These are phyloP conservation scores for Mormyrops boulengeri DNA, from an alignment of 2,797 vertebrate genomes.

Conservation along the genomic window DNA sequence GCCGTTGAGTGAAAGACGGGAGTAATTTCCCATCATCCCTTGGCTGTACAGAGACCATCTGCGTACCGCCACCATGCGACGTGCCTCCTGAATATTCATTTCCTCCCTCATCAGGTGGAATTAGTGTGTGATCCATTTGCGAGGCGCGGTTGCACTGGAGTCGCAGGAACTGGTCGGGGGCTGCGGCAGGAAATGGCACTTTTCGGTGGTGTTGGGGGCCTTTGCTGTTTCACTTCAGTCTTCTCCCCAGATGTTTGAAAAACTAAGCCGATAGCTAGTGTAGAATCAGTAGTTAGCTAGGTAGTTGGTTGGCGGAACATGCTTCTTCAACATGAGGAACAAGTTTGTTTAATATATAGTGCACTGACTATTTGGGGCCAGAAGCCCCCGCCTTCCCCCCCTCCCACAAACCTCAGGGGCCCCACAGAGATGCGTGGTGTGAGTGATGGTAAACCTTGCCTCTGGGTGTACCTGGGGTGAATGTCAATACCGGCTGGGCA, in stretches of 20 bases:
- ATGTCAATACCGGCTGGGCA: background rate
- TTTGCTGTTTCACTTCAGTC: background rate
- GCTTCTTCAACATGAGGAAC: background rate
- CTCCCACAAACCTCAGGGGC: background rate
- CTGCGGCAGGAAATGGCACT: conserved; percentile 54
- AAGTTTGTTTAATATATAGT: background rate
- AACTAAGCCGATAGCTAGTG: background rate
- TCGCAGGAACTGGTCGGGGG: conserved; percentile 40
- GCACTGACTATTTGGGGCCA: background rate
- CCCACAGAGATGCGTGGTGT: background rate
- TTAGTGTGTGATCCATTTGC: conserved; percentile 60
- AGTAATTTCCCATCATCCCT: conserved; percentile 54
- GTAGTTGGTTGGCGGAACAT: background rate
- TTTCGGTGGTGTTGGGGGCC: conserved; percentile 46
- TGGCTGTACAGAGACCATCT: conserved; percentile 65
- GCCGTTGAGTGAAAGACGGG: conserved; percentile 38
- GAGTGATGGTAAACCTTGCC: background rate
- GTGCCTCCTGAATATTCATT: conserved; percentile 70
- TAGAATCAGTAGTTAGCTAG: background rate
- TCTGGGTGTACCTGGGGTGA: background rate
- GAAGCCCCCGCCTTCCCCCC: background rate
- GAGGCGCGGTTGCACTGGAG: conserved; percentile 48
- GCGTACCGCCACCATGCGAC: conserved; percentile 57
- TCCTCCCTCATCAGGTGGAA: conserved; percentile 64
- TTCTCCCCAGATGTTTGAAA: background rate